Conservation (phyloP, 2,113 vertebrate species). For the Rousettus leschenaultii region DNA sequence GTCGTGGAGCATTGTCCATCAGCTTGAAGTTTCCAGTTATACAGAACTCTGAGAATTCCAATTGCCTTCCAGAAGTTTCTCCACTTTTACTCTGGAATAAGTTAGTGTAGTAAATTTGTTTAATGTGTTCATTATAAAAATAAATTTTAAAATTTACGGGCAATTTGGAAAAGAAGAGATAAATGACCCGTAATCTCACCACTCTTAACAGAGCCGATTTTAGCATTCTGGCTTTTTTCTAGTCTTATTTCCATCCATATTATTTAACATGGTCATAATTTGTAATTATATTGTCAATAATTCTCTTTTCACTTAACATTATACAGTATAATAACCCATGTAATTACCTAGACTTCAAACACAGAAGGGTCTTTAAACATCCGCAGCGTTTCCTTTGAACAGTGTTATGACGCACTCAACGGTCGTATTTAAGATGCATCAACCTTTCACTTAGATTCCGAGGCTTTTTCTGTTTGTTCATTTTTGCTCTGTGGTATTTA, state of each 20-base stretch:
- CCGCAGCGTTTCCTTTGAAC: neutral
- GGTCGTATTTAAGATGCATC: neutral
- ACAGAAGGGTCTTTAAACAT: constrained; percentile 7
- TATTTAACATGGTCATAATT: constrained; percentile 46
- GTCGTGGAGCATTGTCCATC: neutral
- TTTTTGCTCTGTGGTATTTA: constrained; percentile 21
- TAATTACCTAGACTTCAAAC: constrained; percentile 21
- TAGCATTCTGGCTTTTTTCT: neutral
- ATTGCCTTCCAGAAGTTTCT: neutral
- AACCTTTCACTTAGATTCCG: neutral
- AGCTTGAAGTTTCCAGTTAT: neutral
- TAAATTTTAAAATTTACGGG: neutral
- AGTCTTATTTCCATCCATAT: neutral
- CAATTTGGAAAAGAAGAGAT: constrained; percentile 6
- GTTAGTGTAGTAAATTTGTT: neutral
- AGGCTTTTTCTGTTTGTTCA: neutral
- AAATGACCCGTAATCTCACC: neutral
- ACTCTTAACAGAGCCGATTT: neutral
- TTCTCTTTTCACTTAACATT: constrained; percentile 38
- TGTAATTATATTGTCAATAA: constrained; percentile 39
- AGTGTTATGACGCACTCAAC: neutral
- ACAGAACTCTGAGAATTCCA: neutral
- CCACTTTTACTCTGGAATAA: neutral
- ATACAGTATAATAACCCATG: neutral
- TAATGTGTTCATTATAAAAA: neutral